Evolutionary conservation across 2,888 invertebrate species (phyloP).

Genomic region (Harpalus rubripes): DNA sequence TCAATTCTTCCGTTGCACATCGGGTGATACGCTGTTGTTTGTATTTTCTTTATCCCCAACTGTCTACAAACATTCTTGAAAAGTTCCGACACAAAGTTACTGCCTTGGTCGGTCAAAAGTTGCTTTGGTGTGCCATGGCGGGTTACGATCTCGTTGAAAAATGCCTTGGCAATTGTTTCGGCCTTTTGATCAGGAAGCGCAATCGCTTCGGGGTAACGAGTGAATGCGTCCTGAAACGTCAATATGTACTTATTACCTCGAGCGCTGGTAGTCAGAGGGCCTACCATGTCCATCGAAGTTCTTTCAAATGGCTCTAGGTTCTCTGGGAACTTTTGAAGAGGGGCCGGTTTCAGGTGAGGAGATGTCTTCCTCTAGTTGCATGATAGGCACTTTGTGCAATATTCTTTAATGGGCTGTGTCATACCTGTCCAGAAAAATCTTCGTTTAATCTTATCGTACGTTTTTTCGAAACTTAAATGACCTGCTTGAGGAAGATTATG

Average conservation of each 20-base stretch:
- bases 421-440: not conserved
- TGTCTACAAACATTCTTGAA: slow-evolving; percentile 55
- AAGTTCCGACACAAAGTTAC: slow-evolving; percentile 66
- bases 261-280: not conserved
- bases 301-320: not conserved
- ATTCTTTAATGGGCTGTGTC: not conserved
- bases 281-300: not conserved
- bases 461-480: too few relatives aligned
- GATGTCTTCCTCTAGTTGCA: not conserved
- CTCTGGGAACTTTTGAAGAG: not conserved
- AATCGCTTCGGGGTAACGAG: slow-evolving; percentile 68
- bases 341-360: not conserved
- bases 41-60: slow-evolving; percentile 57
- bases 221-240: slow-evolving; percentile 69
- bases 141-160: not conserved
- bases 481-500: too few relatives aligned
- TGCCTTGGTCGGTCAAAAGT: slow-evolving; percentile 56
- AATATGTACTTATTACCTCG: slow-evolving; percentile 69
- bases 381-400: not conserved
- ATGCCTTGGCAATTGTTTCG: not conserved
- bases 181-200: slow-evolving; percentile 68
- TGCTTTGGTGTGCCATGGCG: not conserved
- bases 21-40: slow-evolving; percentile 67
- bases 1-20: slow-evolving; percentile 68
- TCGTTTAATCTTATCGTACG: too few relatives aligned